These are phyloP conservation scores for Epizoanthus stellaris DNA, from an alignment of 92 coral and sea anemone species.

Conservation along the genomic window DNA sequence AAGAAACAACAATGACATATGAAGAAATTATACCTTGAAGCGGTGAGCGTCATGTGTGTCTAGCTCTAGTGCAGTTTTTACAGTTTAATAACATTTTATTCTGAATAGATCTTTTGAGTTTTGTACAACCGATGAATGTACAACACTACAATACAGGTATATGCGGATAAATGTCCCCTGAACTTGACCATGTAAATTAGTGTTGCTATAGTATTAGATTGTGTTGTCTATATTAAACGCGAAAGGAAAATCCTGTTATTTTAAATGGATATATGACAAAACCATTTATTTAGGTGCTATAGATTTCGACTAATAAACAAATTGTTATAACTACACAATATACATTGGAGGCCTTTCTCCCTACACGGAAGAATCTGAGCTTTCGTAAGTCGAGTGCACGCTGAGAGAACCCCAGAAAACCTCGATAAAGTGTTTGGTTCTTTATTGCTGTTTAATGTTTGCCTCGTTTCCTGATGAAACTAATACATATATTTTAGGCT, in stretches of 20 bases:
- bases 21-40: too few relatives aligned
- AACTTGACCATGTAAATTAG: neutral
- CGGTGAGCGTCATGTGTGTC: too few relatives aligned
- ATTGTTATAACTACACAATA: neutral
- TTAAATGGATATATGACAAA: slow-evolving; percentile 4
- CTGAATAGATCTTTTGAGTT: too few relatives aligned
- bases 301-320: neutral
- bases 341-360: neutral
- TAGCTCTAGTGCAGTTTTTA: too few relatives aligned
- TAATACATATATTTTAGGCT: slow-evolving; percentile 15
- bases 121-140: too few relatives aligned
- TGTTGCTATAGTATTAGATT: slow-evolving; percentile 3
- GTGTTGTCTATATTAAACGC: neutral
- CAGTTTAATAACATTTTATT: too few relatives aligned
- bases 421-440: slow-evolving; percentile 5
- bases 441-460: neutral
- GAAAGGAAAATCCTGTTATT: neutral
- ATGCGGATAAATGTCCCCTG: neutral
- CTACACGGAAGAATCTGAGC: too few relatives aligned
- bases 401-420: neutral
- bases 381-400: neutral
- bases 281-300: neutral
- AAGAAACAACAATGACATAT: too few relatives aligned
- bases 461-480: slow-evolving; percentile 26
- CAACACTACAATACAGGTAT: too few relatives aligned